Conservation (phyloP, 2,797 vertebrate species). For the Graptemys geographica region DNA sequence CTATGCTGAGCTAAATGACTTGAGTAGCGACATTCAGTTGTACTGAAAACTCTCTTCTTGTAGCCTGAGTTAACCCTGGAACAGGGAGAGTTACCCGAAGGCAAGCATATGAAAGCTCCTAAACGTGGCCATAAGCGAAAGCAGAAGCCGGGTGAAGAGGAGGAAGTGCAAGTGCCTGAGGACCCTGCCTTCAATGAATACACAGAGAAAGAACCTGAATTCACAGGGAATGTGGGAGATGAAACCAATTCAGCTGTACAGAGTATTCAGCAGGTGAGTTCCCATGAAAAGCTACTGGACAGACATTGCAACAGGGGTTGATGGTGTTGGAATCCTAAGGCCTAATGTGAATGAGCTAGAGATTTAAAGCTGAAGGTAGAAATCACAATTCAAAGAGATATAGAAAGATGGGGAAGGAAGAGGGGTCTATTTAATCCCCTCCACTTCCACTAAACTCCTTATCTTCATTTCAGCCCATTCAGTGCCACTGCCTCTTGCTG, state of each 20-base stretch:
- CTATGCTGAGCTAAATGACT: conserved; percentile 5
- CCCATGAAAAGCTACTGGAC: neutral
- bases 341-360: neutral
- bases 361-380: neutral
- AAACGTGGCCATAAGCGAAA: conserved; percentile 84
- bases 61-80: conserved; percentile 90
- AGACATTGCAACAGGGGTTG: neutral
- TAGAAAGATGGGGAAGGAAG: neutral
- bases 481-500: neutral
- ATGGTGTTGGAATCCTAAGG: neutral
- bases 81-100: conserved; percentile 84
- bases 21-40: neutral
- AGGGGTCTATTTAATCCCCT: neutral
- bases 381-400: neutral
- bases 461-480: neutral
- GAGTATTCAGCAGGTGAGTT: conserved; percentile 94
- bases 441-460: neutral
- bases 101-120: conserved; percentile 80
- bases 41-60: conserved; percentile 16
- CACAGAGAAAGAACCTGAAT: conserved; percentile 84
- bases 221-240: conserved; percentile 86
- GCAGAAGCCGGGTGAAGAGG: conserved; percentile 81
- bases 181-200: conserved; percentile 88
- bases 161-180: conserved; percentile 85
- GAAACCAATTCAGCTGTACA: conserved; percentile 95